Conservation (phyloP, 2,113 vertebrate genomes). For the Girardinichthys multiradiatus region DNA sequence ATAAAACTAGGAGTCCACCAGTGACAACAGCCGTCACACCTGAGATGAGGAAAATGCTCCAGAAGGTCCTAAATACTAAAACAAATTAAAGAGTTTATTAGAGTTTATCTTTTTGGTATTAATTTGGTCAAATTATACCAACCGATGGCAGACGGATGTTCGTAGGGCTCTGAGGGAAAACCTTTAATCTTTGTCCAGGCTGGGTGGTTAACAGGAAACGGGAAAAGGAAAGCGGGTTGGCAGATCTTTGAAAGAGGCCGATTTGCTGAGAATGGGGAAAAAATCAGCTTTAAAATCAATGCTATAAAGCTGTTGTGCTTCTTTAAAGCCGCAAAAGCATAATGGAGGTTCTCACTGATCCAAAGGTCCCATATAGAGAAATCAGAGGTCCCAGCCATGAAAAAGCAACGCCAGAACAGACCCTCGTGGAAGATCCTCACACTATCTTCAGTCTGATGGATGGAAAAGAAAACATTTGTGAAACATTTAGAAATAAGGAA, state of each 20-base stretch:
- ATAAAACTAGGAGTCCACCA: slow-evolving; percentile 42
- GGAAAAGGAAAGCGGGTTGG: slow-evolving; percentile 57
- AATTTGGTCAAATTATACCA: background rate
- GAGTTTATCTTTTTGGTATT: background rate
- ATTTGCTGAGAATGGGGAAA: slow-evolving; percentile 8
- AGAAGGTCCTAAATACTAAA: slow-evolving; percentile 61
- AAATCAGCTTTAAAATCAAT: background rate
- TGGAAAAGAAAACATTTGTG: background rate
- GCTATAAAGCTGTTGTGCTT: background rate
- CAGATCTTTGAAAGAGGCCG: slow-evolving; percentile 33
- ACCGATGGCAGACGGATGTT: slow-evolving; percentile 48
- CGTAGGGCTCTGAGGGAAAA: slow-evolving; percentile 11
- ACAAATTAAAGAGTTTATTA: background rate
- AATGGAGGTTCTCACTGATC: slow-evolving; percentile 42
- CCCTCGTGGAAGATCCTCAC: slow-evolving; percentile 56
- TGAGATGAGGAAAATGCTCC: slow-evolving; percentile 58
- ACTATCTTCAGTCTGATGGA: background rate
- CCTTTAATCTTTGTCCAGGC: background rate
- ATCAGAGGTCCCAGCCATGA: background rate
- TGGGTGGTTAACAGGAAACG: slow-evolving; percentile 31
- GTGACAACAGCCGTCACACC: background rate
- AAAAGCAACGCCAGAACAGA: slow-evolving; percentile 58
- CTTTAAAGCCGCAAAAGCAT: background rate
- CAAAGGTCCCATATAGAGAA: slow-evolving; percentile 42
- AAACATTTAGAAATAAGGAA: background rate